Evolutionary conservation across 2,888 invertebrate genomes (phyloP), one percentile per base, ranked within the genome.

Genomic region (Apantesis nais): DNA sequence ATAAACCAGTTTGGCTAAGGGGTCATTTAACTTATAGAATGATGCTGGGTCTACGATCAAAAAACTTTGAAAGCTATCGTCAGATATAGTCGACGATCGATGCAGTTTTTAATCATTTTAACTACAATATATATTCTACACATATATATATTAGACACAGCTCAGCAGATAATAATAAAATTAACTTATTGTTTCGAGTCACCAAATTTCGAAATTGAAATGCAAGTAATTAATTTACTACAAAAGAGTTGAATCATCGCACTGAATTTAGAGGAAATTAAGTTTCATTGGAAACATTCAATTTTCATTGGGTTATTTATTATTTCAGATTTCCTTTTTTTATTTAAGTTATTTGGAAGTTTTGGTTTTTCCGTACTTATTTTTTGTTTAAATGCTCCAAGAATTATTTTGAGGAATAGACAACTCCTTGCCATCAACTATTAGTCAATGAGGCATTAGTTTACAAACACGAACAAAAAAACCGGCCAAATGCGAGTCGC

Each of bases 181-280:
- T 48, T 48, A 22, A 48, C 22, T 48, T 0, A 48, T n/a, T 37
- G 48, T 52, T 52, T 62, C 39, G 52, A 65, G 22, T 70, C 44
- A 64, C 62, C 69, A 64, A 60, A 65, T 70, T 63, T 62, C 31
- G 58, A 39, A 63, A 66, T 69, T 69, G 31, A 34, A 64, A 69
- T 68, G 52, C 68, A 62, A 71, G 31, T 65, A 68, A 73, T 71
- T 71, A 73, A 73, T 75, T 70, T 29, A 71, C 62, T 22, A 58
- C 44, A 37, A 68, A 58, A 52, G 29, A 62, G 66, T 72, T 37
- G 61, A 60, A 55, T 65, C 55, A 34, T 41, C 65, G 61, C 60
- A 61, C 48, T 71, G 39, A 34, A 64, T 58, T 58, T 44, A 19
- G 31, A 65, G 68, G 12, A 25, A 44, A 34, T 68, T 48, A 11